phyloP scores from a whole-genome alignment of 2,888 invertebrate genomes.

The Onthophagus sagittarius region DNA sequence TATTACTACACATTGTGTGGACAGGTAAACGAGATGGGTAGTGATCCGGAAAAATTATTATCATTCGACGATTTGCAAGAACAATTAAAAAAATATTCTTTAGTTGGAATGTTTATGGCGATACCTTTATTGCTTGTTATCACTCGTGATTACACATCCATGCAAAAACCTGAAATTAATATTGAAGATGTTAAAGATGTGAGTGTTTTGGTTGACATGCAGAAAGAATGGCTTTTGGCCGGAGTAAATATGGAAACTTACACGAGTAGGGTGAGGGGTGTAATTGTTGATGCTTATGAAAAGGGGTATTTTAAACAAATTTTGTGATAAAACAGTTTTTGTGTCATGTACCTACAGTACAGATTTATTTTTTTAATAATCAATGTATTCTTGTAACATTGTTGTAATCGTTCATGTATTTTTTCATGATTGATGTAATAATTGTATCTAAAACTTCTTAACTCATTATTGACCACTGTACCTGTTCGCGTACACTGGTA shows the following conservation, averaged over 20 bases:
- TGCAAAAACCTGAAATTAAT: slow-evolving; percentile 28
- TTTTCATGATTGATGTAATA: too few species aligned
- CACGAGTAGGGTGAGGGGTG: slow-evolving; percentile 3
- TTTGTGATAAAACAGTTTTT: too few species aligned
- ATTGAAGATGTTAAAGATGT: neutral
- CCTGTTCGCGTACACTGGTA: too few species aligned
- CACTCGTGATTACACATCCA: slow-evolving; percentile 32
- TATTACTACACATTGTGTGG: slow-evolving; percentile 37
- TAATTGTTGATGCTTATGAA: neutral
- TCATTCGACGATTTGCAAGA: slow-evolving; percentile 32
- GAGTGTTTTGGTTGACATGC: too few species aligned
- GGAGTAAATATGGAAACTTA: neutral
- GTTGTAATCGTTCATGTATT: too few species aligned
- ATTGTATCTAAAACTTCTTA: too few species aligned
- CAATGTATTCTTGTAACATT: too few species aligned
- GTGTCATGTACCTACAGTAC: too few species aligned
- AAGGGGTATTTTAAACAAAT: slow-evolving; percentile 13
- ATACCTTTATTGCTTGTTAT: slow-evolving; percentile 32
- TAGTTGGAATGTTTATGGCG: slow-evolving; percentile 31
- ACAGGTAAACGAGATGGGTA: slow-evolving; percentile 29
- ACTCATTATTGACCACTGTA: too few species aligned
- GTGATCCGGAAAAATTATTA: slow-evolving; percentile 34
- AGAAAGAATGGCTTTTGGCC: slow-evolving; percentile 2
- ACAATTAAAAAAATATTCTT: slow-evolving; percentile 34
- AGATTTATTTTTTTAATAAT: too few species aligned